phyloP scores from a whole-genome alignment of 1,140 invertebrate genomes.

The Triops cancriformis region DNA sequence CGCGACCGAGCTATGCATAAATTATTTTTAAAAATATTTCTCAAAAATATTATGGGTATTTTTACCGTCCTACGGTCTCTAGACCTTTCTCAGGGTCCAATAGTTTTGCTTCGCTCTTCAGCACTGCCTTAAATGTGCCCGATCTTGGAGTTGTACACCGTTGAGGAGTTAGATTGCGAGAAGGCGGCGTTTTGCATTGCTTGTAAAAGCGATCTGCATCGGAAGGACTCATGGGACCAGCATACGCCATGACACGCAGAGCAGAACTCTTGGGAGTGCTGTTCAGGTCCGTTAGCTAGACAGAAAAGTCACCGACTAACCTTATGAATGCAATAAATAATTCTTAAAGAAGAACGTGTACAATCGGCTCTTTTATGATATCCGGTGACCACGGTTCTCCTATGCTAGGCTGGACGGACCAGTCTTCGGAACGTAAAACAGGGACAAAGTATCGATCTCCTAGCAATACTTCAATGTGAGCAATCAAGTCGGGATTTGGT shows the following conservation, averaged over 20 bases:
- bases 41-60: constrained; percentile 19
- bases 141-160: constrained; percentile 32
- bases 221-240: constrained; percentile 70
- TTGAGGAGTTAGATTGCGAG: constrained; percentile 37
- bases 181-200: constrained; percentile 70
- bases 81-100: constrained; percentile 73
- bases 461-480: constrained; percentile 52
- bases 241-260: constrained; percentile 66
- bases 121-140: constrained; percentile 29
- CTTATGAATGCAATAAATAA: constrained; percentile 22
- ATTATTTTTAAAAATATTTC: constrained; percentile 24
- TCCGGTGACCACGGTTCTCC: constrained; percentile 39
- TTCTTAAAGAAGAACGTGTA: constrained; percentile 11
- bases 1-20: constrained; percentile 53
- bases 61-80: constrained; percentile 66
- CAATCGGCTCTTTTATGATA: constrained; percentile 23
- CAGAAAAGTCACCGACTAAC: constrained; percentile 30
- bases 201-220: constrained; percentile 62
- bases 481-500: constrained; percentile 39
- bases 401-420: constrained; percentile 52
- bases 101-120: constrained; percentile 47
- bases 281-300: constrained; percentile 48
- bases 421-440: constrained; percentile 63
- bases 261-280: constrained; percentile 54
- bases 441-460: constrained; percentile 74